These are phyloP conservation scores for Ellobium chinense DNA, from an alignment of 2,888 invertebrate genomes.

Conservation along the genomic window DNA sequence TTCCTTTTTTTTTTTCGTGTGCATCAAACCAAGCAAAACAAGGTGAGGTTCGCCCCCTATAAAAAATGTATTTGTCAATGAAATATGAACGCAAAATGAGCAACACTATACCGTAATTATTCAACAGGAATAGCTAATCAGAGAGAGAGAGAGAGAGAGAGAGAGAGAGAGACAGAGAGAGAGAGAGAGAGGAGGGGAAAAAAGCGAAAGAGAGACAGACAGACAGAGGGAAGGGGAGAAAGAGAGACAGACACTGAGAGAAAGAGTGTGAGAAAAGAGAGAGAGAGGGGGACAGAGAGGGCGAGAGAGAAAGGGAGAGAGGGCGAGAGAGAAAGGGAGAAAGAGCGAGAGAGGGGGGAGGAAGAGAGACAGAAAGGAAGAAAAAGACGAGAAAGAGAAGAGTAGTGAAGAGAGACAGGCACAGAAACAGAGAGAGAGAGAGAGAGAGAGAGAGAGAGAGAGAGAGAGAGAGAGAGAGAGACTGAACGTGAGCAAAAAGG, in stretches of 20 bases:
- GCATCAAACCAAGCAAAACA: no score
- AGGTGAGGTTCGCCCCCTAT: no score
- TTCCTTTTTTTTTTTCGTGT: no score
- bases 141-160: conserved; percentile 17
- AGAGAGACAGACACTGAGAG: not conserved
- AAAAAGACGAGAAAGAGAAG: not conserved
- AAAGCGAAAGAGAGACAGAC: not conserved
- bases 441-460: not conserved
- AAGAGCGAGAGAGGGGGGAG: conserved; percentile 13
- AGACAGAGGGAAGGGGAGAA: not conserved
- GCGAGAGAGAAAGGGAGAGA: not conserved
- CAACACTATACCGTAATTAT: no score
- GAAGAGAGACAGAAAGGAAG: not conserved
- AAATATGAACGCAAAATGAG: no score
- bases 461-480: not conserved
- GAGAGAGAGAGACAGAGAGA: conserved; percentile 22
- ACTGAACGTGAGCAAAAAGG: no score
- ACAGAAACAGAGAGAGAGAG: not conserved
- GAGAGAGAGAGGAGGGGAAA: conserved; percentile 24
- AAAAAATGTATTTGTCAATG: no score
- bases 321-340: conserved; percentile 11
- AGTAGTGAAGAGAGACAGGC: not conserved
- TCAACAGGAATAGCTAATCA: no score
- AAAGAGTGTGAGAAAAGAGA: not conserved
- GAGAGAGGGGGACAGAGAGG: conserved; percentile 7